Percentiles rank a stretch among this genome's conserved stretches.
Evolutionary conservation across 2,113 vertebrate species (phyloP).

Genomic region (Phrynocephalus versicolor): DNA sequence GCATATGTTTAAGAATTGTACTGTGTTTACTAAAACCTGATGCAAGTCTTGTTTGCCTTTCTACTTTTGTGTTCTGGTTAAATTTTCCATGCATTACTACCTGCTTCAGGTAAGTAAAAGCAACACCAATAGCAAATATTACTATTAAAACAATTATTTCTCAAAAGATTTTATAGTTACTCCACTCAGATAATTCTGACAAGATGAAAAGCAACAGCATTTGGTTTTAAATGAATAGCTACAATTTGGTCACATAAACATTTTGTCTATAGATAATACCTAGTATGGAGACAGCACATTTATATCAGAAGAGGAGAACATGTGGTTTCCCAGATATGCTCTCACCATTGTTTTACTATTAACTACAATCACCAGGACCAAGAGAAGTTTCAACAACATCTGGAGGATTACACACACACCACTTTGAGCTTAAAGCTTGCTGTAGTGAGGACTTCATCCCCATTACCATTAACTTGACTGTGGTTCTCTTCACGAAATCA

Average conservation of each 20-base stretch:
- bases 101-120: too few species aligned
- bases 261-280: not conserved
- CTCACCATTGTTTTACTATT: not conserved
- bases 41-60: too few species aligned
- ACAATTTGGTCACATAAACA: not conserved
- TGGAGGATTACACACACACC: not conserved
- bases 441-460: not conserved
- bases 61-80: too few species aligned
- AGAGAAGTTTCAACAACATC: not conserved
- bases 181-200: not conserved
- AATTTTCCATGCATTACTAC: too few species aligned
- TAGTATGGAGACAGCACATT: slow-evolving; percentile 7
- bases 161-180: too few species aligned
- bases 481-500: not conserved
- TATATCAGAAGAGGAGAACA: not conserved
- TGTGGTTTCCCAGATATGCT: not conserved
- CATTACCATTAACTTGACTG: not conserved
- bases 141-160: too few species aligned
- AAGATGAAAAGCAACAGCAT: slow-evolving; percentile 4
- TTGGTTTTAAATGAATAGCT: not conserved
- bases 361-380: not conserved
- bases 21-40: too few species aligned
- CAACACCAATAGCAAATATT: too few species aligned
- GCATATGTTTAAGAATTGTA: too few species aligned
- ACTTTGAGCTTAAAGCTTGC: not conserved